phyloP scores from a whole-genome alignment of 2,888 invertebrate genomes.

The Graphium colonna region DNA sequence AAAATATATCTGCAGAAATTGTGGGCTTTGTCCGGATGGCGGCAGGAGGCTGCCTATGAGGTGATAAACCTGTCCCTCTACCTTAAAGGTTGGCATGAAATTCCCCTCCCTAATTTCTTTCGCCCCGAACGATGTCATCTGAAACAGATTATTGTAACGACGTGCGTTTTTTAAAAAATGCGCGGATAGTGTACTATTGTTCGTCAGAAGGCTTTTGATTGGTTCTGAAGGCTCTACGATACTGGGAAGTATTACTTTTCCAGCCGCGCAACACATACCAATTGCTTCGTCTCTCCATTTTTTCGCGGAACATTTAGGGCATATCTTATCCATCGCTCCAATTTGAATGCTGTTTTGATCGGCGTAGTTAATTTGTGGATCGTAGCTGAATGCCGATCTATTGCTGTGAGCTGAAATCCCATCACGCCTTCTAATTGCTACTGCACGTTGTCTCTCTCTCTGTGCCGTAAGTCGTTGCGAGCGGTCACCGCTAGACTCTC shows the following conservation, averaged over 20 bases:
- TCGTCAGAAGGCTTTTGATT: constrained; percentile 25
- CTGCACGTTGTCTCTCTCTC: constrained; percentile 26
- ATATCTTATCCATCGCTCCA: constrained; percentile 33
- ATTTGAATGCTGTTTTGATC: constrained; percentile 29
- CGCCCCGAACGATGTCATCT: constrained; percentile 20
- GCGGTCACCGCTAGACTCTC: constrained; percentile 15
- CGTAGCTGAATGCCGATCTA: constrained; percentile 29
- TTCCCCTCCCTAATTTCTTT: constrained; percentile 30
- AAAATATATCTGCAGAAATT: constrained; percentile 30
- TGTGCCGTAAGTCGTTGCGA: constrained; percentile 20
- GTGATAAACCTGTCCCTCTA: constrained; percentile 31
- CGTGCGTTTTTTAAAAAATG: constrained; percentile 22
- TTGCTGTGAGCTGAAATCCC: constrained; percentile 29
- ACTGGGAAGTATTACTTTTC: constrained; percentile 16
- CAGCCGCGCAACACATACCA: constrained; percentile 23
- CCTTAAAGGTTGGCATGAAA: constrained; percentile 33
- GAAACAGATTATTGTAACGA: neutral
- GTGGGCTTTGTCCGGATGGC: constrained; percentile 28
- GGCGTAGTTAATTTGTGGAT: constrained; percentile 32
- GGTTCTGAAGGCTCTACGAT: neutral
- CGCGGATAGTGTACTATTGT: constrained; percentile 21
- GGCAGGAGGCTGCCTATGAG: constrained; percentile 33
- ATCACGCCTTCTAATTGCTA: constrained; percentile 27
- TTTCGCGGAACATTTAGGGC: constrained; percentile 29
- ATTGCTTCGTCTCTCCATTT: constrained; percentile 24